These are phyloP conservation scores for Drosophila subquinaria DNA, from an alignment of 2,888 invertebrate species.

Conservation along the genomic window DNA sequence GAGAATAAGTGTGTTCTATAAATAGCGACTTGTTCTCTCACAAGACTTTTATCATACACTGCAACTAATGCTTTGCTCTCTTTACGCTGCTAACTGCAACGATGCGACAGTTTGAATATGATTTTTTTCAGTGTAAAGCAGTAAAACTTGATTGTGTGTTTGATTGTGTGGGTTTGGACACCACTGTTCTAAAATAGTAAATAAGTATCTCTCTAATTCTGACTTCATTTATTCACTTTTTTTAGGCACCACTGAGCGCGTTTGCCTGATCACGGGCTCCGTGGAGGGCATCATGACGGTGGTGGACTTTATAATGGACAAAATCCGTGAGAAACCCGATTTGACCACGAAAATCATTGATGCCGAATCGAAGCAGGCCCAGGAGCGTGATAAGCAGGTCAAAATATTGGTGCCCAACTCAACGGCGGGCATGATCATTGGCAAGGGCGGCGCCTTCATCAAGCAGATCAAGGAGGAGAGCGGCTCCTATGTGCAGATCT, in stretches of 20 bases:
- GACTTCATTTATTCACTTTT: too few species aligned
- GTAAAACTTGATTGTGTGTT: too few species aligned
- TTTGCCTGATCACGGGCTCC: slow-evolving; percentile 96
- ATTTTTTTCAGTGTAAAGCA: too few species aligned
- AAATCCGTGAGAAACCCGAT: slow-evolving; percentile 97
- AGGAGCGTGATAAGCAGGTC: slow-evolving; percentile 96
- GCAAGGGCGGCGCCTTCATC: slow-evolving; percentile 97
- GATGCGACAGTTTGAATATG: too few species aligned
- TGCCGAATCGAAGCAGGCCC: slow-evolving; percentile 93
- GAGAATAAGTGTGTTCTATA: too few species aligned
- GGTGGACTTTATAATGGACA: slow-evolving; percentile 97
- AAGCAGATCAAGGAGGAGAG: slow-evolving; percentile 98
- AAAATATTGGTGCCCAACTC: slow-evolving; percentile 98
- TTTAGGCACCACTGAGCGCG: slow-evolving; percentile 95
- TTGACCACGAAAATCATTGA: slow-evolving; percentile 93
- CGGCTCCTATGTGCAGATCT: slow-evolving; percentile 97
- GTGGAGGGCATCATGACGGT: slow-evolving; percentile 96
- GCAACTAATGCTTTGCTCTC: too few species aligned
- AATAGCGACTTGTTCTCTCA: too few species aligned
- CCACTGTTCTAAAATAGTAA: too few species aligned
- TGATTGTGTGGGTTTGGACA: too few species aligned
- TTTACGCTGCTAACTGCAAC: too few species aligned
- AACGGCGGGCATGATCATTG: slow-evolving; percentile 99
- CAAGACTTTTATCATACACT: too few species aligned
- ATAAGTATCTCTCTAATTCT: background rate